A percentile compares a stretch with the other conserved stretches of the same genome.
phyloP scores from a whole-genome alignment of 2,888 invertebrate genomes.

The Oxycera nigricornis region DNA sequence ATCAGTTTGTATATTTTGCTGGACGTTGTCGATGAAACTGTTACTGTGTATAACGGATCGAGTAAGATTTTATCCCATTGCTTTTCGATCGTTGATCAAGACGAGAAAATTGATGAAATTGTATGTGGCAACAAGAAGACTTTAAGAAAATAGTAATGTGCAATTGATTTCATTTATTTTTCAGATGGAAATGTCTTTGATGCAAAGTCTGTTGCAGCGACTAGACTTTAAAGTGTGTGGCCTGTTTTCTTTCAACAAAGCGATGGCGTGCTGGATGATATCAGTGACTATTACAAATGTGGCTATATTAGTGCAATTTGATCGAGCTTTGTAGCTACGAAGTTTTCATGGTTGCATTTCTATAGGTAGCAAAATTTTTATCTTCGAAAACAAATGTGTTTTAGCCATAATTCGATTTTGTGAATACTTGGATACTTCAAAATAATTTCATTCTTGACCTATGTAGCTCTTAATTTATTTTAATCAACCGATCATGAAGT shows the following conservation, averaged over 20 bases:
- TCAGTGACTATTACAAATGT: neutral
- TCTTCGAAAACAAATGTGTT: no score
- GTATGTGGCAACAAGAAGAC: neutral
- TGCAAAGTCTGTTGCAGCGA: neutral
- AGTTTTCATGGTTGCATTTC: no score
- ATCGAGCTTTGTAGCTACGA: neutral
- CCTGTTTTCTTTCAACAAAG: neutral
- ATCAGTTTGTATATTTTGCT: constrained; percentile 1
- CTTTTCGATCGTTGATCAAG: neutral
- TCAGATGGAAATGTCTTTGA: neutral
- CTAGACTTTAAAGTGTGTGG: neutral
- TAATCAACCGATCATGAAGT: no score
- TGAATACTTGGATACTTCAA: no score
- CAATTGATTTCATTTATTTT: neutral
- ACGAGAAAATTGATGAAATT: neutral
- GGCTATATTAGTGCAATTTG: neutral
- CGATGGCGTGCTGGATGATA: neutral
- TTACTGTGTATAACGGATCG: neutral
- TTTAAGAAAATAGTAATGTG: no score
- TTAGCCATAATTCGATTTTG: no score
- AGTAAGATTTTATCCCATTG: neutral
- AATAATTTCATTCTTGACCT: no score
- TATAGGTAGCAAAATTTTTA: no score
- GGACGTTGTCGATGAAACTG: neutral
- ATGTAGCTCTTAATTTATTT: no score